Evolutionary conservation across 2,888 invertebrate genomes (phyloP).

Genomic region (Drosophila birchii): DNA sequence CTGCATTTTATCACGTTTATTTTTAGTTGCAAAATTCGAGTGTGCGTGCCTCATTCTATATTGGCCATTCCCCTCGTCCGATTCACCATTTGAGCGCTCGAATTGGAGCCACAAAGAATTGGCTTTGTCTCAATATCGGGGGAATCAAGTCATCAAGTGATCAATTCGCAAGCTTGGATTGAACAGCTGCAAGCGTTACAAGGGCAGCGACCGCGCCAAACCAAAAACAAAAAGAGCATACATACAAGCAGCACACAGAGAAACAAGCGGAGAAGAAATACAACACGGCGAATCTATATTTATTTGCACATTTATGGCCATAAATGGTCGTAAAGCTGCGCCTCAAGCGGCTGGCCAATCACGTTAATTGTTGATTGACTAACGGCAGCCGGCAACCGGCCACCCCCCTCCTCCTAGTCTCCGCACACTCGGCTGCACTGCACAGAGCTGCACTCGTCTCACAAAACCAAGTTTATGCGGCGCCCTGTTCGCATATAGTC

Average conservation of each 20-base stretch:
- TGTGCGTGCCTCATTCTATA: constrained; percentile 36
- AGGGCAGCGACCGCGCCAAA: constrained; percentile 71
- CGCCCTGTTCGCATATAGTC: background rate
- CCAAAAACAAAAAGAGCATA: constrained; percentile 12
- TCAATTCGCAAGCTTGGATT: constrained; percentile 26
- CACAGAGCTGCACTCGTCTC: background rate
- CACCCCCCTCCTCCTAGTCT: background rate
- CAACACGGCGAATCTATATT: constrained; percentile 55
- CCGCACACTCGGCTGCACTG: background rate
- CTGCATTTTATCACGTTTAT: constrained; percentile 78
- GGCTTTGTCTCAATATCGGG: constrained; percentile 56
- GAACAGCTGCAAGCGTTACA: constrained; percentile 65
- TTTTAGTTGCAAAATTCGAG: constrained; percentile 71
- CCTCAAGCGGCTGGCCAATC: constrained; percentile 44
- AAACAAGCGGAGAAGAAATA: constrained; percentile 25
- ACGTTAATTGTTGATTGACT: constrained; percentile 38
- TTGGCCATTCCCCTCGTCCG: background rate
- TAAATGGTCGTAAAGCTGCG: constrained; percentile 65
- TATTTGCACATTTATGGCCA: constrained; percentile 58
- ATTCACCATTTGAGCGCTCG: constrained; percentile 4
- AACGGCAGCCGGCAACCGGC: constrained; percentile 15
- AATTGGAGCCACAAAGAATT: constrained; percentile 51
- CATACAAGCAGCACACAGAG: constrained; percentile 7
- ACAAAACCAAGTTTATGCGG: constrained; percentile 12
- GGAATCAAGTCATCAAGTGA: constrained; percentile 37